Evolutionary conservation across 23 tunicate species (phyloP).

Genomic region (Ascidia mentula): DNA sequence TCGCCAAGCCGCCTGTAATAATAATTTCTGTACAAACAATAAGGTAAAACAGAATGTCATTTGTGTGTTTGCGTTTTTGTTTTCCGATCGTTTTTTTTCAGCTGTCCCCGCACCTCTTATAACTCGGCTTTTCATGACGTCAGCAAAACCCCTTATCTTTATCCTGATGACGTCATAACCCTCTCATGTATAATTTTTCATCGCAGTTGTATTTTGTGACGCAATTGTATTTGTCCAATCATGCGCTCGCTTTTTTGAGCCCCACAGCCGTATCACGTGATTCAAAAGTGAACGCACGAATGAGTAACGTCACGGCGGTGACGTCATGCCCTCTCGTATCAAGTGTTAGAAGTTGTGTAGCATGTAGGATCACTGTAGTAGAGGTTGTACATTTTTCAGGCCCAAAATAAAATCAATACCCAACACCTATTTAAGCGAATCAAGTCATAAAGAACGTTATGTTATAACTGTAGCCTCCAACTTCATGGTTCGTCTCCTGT

Average conservation of each 20-base stretch:
- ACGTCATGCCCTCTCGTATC: background rate
- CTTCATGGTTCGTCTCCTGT: too few species aligned
- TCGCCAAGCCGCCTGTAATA: too few species aligned
- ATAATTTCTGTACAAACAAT: too few species aligned
- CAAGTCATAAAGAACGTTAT: too few species aligned
- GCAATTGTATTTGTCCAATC: background rate
- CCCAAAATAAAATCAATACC: slow-evolving; percentile 3
- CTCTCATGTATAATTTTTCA: background rate
- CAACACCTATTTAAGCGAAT: too few species aligned
- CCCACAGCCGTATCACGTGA: background rate
- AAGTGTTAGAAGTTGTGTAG: slow-evolving; percentile 19
- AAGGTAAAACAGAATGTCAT: too few species aligned
- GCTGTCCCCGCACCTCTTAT: background rate
- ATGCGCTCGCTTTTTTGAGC: background rate
- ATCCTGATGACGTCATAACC: background rate
- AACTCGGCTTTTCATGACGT: background rate
- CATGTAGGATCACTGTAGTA: slow-evolving; percentile 13
- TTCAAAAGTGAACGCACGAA: background rate
- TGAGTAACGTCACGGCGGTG: background rate
- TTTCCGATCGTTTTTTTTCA: background rate
- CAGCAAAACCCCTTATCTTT: background rate
- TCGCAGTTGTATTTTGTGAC: background rate
- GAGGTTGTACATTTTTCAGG: slow-evolving; percentile 4
- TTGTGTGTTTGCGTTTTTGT: too few species aligned
- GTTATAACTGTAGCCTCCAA: too few species aligned